Percentiles rank a stretch among this genome's conserved stretches.
Conservation (phyloP, 1,140 invertebrate species). For the Ceratitis capitata region DNA sequence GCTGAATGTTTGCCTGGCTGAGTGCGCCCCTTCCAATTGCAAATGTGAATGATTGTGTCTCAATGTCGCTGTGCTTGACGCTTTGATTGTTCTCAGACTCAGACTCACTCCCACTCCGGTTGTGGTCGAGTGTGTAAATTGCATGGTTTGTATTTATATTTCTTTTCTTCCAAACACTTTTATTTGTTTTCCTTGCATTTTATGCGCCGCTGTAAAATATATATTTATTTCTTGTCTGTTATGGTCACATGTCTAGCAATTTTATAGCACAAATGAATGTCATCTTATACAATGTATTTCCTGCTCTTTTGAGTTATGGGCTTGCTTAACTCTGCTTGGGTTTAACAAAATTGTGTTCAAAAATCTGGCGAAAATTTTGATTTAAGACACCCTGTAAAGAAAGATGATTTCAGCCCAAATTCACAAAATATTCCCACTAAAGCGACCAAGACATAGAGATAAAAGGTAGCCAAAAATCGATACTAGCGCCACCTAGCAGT, state of each 20-base stretch:
- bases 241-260: constrained; percentile 5
- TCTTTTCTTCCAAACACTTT: background rate
- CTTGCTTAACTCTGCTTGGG: too few species aligned
- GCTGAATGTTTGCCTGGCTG: background rate
- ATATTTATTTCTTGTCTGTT: constrained; percentile 30
- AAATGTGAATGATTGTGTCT: constrained; percentile 5
- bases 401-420: too few species aligned
- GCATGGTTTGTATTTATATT: background rate
- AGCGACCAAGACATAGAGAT: too few species aligned
- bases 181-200: background rate
- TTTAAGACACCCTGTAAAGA: too few species aligned
- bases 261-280: too few species aligned
- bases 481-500: too few species aligned
- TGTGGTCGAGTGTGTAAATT: background rate
- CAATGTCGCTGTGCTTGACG: background rate
- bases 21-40: background rate
- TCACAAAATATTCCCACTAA: too few species aligned
- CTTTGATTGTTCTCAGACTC: background rate
- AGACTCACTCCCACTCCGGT: background rate
- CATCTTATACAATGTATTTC: too few species aligned
- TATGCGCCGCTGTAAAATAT: background rate
- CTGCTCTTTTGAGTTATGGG: too few species aligned
- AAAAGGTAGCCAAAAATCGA: too few species aligned
- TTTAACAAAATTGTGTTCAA: too few species aligned
- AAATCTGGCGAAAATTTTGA: too few species aligned